phyloP scores from a whole-genome alignment of 1,140 invertebrate species.

The Papilio machaon region DNA sequence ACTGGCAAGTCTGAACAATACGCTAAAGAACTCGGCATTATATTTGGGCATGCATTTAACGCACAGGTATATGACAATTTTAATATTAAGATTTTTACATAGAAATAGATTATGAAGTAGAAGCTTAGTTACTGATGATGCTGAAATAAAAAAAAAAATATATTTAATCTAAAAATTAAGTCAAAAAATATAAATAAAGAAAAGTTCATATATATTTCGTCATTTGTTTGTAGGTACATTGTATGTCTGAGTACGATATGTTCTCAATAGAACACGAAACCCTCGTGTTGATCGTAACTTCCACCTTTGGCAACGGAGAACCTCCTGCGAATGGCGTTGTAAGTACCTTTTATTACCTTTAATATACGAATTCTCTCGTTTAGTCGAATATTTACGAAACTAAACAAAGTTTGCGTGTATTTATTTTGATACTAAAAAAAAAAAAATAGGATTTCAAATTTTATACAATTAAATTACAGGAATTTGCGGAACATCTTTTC shows the following conservation, averaged over 20 bases:
- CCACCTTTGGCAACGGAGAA: slow-evolving; percentile 98
- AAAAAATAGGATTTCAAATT: neutral
- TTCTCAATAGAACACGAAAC: slow-evolving; percentile 97
- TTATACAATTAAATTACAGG: slow-evolving; percentile 52
- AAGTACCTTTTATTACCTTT: slow-evolving; percentile 42
- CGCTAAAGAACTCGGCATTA: slow-evolving; percentile 94
- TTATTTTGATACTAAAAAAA: neutral
- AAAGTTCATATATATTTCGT: neutral
- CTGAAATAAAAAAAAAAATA: neutral
- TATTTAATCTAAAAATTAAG: neutral
- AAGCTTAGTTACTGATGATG: neutral
- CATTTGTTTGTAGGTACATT: slow-evolving; percentile 85
- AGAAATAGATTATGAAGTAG: neutral
- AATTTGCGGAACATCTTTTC: slow-evolving; percentile 70
- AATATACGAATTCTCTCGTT: slow-evolving; percentile 14
- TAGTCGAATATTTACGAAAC: neutral
- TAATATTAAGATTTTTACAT: neutral
- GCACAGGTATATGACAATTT: slow-evolving; percentile 87
- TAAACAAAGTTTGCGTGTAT: slow-evolving; percentile 32
- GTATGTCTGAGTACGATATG: slow-evolving; percentile 97
- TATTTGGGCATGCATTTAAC: slow-evolving; percentile 97
- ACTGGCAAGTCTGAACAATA: slow-evolving; percentile 97
- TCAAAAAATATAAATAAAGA: neutral
- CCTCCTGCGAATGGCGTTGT: slow-evolving; percentile 97
- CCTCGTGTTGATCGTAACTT: slow-evolving; percentile 94